These are phyloP conservation scores for Agrotis exclamationis DNA, from an alignment of 2,888 invertebrate species.

Conservation along the genomic window DNA sequence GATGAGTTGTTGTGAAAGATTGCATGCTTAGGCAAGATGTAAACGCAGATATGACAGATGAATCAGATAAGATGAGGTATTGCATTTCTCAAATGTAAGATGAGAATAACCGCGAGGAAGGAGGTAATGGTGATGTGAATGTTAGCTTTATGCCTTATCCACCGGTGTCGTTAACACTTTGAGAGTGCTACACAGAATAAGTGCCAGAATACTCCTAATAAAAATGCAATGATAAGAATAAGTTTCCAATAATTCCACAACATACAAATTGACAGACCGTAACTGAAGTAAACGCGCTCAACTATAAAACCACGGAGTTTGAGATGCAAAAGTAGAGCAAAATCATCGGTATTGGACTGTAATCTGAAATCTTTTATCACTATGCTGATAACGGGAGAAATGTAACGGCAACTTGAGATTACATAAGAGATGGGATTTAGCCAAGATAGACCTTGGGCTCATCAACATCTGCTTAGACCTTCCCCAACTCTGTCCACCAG, in stretches of 20 bases:
- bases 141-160: not conserved
- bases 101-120: too few relatives aligned
- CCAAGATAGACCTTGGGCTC: not conserved
- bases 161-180: not conserved
- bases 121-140: not conserved
- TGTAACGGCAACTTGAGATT: not conserved
- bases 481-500: too few relatives aligned
- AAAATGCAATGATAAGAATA: too few relatives aligned
- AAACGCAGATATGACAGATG: not conserved
- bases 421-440: too few relatives aligned
- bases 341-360: not conserved
- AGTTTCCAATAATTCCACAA: too few relatives aligned
- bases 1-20: not conserved
- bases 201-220: too few relatives aligned
- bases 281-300: too few relatives aligned
- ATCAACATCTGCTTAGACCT: too few relatives aligned
- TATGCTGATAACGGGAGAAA: not conserved
- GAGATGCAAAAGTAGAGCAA: not conserved
- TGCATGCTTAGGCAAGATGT: not conserved
- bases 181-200: too few relatives aligned
- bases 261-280: too few relatives aligned
- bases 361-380: not conserved
- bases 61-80: not conserved
- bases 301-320: too few relatives aligned
- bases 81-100: not conserved